These are phyloP conservation scores for Desoria tigrina DNA, from an alignment of 2,888 invertebrate species.

Conservation along the genomic window DNA sequence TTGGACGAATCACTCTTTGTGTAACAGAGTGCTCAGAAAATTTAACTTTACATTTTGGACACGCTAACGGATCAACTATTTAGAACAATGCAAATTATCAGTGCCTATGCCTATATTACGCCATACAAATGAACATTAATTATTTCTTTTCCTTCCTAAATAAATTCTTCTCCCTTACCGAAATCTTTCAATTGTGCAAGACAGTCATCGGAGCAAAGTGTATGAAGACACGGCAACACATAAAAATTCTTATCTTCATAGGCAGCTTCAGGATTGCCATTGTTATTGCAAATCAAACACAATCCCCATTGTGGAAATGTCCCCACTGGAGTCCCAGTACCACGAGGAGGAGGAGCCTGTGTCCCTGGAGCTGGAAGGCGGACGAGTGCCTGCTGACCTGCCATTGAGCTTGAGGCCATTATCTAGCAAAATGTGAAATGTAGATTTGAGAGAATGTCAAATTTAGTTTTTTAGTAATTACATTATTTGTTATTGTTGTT, in stretches of 20 bases:
- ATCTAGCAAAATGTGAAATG: too few relatives aligned
- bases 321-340: neutral
- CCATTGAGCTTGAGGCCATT: neutral
- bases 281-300: neutral
- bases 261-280: conserved; percentile 1
- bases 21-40: neutral
- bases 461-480: too few relatives aligned
- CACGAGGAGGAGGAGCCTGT: neutral
- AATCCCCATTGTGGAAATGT: neutral
- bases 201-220: conserved; percentile 28
- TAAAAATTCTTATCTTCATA: conserved; percentile 9
- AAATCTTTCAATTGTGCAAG: neutral
- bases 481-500: too few relatives aligned
- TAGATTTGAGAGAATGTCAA: too few relatives aligned
- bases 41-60: neutral
- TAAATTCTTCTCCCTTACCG: too few relatives aligned
- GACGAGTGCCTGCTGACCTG: neutral
- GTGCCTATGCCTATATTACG: too few relatives aligned
- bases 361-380: neutral
- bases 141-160: too few relatives aligned
- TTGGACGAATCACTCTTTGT: neutral
- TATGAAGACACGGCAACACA: conserved; percentile 27
- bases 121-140: too few relatives aligned
- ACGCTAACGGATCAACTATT: neutral
- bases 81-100: neutral